A percentile compares a stretch with the other conserved stretches of the same genome.
Evolutionary conservation across 1,140 invertebrate genomes (phyloP).

Genomic region (Eulimnadia texana): DNA sequence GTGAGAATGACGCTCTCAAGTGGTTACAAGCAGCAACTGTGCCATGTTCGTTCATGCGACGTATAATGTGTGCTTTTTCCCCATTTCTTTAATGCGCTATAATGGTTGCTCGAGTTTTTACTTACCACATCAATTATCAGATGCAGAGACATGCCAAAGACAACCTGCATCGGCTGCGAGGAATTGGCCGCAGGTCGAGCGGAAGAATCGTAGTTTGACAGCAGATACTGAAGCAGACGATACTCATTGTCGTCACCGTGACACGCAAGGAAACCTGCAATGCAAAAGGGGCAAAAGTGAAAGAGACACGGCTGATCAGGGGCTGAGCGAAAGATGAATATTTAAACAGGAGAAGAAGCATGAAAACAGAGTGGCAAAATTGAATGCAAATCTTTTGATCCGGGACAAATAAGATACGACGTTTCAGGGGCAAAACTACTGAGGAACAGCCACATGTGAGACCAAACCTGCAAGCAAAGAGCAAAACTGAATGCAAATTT

Average conservation of each 20-base stretch:
- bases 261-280: background rate
- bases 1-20: no score
- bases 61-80: no score
- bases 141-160: constrained; percentile 62
- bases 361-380: background rate
- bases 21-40: no score
- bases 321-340: background rate
- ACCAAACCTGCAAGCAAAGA: no score
- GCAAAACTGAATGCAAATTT: background rate
- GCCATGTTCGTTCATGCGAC: no score
- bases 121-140: constrained; percentile 68
- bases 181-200: constrained; percentile 51
- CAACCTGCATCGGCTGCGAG: constrained; percentile 51
- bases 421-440: background rate
- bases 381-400: background rate
- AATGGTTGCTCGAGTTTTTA: constrained; percentile 18
- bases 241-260: constrained; percentile 23
- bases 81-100: no score
- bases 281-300: background rate
- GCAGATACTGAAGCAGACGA: constrained; percentile 27
- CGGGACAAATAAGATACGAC: background rate
- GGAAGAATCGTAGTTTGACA: constrained; percentile 30
- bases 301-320: background rate
- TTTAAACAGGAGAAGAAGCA: no score
- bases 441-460: background rate